Conservation (phyloP, 2,113 vertebrate species). For the Bambusicola thoracicus region DNA sequence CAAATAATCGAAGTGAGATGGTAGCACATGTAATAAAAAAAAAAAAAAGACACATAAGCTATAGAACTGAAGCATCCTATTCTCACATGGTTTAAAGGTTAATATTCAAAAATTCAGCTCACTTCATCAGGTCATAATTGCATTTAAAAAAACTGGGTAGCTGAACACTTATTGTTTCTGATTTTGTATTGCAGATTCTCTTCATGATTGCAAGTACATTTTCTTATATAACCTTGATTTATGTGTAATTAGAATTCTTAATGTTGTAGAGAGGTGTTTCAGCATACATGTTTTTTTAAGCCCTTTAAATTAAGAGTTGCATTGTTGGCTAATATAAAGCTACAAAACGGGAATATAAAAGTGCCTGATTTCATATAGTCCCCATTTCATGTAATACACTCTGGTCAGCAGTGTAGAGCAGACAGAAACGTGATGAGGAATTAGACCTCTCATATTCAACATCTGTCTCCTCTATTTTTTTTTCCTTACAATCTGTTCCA, state of each 20-base stretch:
- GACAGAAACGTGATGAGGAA: not conserved
- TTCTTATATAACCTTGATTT: not conserved
- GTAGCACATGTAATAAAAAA: not conserved
- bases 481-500: not conserved
- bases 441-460: not conserved
- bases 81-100: not conserved
- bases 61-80: not conserved
- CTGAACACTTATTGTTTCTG: not conserved
- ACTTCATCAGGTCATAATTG: slow-evolving; percentile 16
- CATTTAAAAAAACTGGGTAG: not conserved
- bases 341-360: not conserved
- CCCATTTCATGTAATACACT: not conserved
- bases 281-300: not conserved
- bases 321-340: not conserved
- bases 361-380: not conserved
- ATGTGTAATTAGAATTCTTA: not conserved
- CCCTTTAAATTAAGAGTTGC: not conserved
- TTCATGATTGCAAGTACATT: not conserved
- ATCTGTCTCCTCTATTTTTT: not conserved
- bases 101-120: not conserved
- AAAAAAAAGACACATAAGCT: not conserved
- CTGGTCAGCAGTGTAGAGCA: not conserved
- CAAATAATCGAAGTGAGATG: not conserved
- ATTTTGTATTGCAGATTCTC: not conserved
- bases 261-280: not conserved